Base-by-base conservation (phyloP, 2,888 invertebrate species). In the Macrophya alboannulata region DNA sequence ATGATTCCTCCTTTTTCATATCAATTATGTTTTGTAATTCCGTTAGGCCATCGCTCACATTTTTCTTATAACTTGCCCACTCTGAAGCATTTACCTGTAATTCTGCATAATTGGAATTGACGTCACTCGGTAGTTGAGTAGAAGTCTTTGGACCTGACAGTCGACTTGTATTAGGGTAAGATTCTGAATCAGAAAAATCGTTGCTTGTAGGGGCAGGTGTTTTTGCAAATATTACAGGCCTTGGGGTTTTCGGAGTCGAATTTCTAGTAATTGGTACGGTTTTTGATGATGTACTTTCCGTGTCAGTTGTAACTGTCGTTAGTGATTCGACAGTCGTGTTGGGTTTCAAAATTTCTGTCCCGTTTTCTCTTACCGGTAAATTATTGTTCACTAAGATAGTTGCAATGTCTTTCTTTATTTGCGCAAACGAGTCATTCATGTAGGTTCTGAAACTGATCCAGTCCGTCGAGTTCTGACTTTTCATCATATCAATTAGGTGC, bases 391-490 rank as follows among this genome's bases (percentile, higher is more conserved):
- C 40, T 31, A 45, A 74, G 45, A 74, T 74, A 25, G 12, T 21
- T 45, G 12, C 51, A 8, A 72, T 86, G 25, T 85, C 65, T 45
- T 87, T 81, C 74, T 84, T 88, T 17, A 87, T 71, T 8, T 84
- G 17, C 51, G 21, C 9, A 51, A 84, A 72, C 45, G 65, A 84
- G 6, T 84, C 43, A 15, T 51, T 40, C n/a, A 77, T 31, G 1
- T 84, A 86, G 45, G 77, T 86, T 79, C 84, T 85, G 37, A 87
- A 86, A 15, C 86, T 59, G 1, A 72, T 79, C 88, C 87, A 88
- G 65, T 87, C 86, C 0, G 25, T 82, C 9, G 82, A 48, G 45
- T 87, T 82, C 37, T 85, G 87, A n/a, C 85, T 79, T 40, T 86
- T 86, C 6, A 86, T 48, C 4, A 68, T 17, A 31, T 85, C 85